A percentile compares a stretch with the other conserved stretches of the same genome.
phyloP scores from a whole-genome alignment of 2,113 vertebrate species.

The Rhinopomastus cyanomelas region DNA sequence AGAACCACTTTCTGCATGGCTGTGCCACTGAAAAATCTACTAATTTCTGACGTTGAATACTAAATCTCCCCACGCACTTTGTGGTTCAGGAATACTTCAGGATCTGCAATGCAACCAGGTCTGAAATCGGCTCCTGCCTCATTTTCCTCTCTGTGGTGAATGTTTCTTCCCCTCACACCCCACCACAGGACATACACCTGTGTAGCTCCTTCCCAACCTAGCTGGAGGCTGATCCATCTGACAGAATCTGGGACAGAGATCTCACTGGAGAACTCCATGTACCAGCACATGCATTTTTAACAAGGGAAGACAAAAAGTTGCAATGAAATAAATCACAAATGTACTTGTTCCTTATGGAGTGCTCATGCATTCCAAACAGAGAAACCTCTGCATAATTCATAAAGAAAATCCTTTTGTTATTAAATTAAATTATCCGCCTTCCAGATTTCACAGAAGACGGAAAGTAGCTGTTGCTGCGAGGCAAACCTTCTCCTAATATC shows the following conservation, averaged over 20 bases:
- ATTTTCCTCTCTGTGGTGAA: background rate
- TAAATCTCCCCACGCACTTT: background rate
- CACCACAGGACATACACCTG: background rate
- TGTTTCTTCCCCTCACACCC: background rate
- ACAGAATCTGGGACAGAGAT: conserved; percentile 33
- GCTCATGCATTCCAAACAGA: conserved; percentile 8
- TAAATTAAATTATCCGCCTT: background rate
- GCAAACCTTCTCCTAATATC: background rate
- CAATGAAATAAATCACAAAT: conserved; percentile 22
- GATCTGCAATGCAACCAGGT: accelerated
- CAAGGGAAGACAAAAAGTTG: conserved; percentile 21
- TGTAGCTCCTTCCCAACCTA: background rate
- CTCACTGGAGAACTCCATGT: conserved; percentile 6
- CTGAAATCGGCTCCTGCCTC: background rate
- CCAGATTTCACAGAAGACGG: background rate
- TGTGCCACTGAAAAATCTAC: background rate
- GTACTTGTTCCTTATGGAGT: background rate
- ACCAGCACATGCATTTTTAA: conserved; percentile 43
- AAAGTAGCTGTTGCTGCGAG: background rate
- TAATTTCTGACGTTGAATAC: background rate
- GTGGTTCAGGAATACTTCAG: accelerated
- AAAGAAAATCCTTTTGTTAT: background rate
- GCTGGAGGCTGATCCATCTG: conserved; percentile 8
- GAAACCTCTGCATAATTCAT: background rate
- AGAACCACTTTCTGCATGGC: background rate